Percentiles rank a stretch among this genome's conserved stretches.
These are phyloP conservation scores for Poliocrania exsul DNA, from an alignment of 2,797 vertebrate genomes.

Conservation along the genomic window DNA sequence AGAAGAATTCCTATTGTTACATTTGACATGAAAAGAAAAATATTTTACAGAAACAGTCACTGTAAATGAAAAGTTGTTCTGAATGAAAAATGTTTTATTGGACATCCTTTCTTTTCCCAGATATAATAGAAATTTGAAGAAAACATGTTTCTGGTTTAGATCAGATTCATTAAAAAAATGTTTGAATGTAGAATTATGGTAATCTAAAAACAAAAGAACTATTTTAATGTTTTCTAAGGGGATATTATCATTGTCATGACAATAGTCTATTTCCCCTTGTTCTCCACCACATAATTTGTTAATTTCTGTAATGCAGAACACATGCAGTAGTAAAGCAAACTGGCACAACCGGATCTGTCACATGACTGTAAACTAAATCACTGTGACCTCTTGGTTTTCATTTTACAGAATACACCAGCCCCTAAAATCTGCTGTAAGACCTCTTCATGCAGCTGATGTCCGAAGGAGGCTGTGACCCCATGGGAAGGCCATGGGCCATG, in stretches of 20 bases:
- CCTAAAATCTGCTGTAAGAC: background rate
- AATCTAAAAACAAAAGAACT: background rate
- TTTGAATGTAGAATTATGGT: background rate
- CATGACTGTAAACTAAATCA: background rate
- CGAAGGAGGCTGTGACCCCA: background rate
- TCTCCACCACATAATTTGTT: background rate
- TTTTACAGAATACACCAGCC: background rate
- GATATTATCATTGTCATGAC: background rate
- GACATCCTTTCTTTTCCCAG: background rate
- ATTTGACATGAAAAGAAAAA: background rate
- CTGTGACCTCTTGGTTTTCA: background rate
- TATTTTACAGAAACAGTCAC: background rate
- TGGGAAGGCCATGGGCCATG: background rate
- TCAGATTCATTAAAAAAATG: background rate
- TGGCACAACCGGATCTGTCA: background rate
- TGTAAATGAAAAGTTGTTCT: background rate
- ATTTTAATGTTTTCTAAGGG: background rate
- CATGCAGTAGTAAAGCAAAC: background rate
- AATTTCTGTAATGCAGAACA: background rate
- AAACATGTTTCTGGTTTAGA: background rate
- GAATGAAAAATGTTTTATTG: background rate
- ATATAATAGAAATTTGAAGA: background rate
- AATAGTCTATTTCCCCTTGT: background rate
- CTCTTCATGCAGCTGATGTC: background rate
- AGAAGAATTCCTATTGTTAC: background rate